These are phyloP conservation scores for Drusus annulatus DNA, from an alignment of 1,140 invertebrate species.

Conservation along the genomic window DNA sequence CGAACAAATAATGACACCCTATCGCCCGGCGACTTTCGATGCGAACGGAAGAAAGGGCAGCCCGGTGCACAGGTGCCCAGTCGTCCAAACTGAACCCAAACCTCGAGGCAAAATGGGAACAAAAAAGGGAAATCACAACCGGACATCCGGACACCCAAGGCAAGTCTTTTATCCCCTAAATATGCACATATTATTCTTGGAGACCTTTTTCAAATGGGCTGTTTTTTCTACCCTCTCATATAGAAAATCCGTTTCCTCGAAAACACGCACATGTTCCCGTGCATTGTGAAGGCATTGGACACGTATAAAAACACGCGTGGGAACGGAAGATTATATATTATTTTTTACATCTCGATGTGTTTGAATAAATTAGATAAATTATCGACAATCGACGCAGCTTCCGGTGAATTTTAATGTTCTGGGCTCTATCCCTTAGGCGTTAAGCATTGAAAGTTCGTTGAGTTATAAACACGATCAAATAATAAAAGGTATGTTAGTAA, in stretches of 20 bases:
- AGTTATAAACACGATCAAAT: not conserved
- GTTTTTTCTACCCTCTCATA: constrained; percentile 1
- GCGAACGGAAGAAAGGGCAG: no score
- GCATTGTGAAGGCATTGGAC: constrained; percentile 7
- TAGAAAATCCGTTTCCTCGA: constrained; percentile 40
- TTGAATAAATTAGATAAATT: constrained; percentile 38
- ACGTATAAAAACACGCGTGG: constrained; percentile 18
- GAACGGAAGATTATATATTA: not conserved
- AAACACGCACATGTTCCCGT: constrained; percentile 5
- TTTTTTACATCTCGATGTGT: not conserved
- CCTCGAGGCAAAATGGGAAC: constrained; percentile 28
- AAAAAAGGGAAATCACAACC: constrained; percentile 54
- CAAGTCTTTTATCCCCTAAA: constrained; percentile 54
- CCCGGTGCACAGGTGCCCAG: constrained; percentile 1
- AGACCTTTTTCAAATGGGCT: constrained; percentile 32
- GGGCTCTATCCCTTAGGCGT: not conserved
- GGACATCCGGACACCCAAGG: constrained; percentile 54
- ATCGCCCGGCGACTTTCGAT: no score
- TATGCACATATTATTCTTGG: constrained; percentile 49
- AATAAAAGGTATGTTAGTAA: not conserved
- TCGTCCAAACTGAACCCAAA: constrained; percentile 28
- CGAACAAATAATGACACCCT: no score
- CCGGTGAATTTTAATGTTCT: constrained; percentile 2
- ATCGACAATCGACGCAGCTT: constrained; percentile 8
- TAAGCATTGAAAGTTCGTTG: not conserved